These are phyloP conservation scores for Lepidochitona cinerea DNA, from an alignment of 2,888 invertebrate genomes.

Conservation along the genomic window DNA sequence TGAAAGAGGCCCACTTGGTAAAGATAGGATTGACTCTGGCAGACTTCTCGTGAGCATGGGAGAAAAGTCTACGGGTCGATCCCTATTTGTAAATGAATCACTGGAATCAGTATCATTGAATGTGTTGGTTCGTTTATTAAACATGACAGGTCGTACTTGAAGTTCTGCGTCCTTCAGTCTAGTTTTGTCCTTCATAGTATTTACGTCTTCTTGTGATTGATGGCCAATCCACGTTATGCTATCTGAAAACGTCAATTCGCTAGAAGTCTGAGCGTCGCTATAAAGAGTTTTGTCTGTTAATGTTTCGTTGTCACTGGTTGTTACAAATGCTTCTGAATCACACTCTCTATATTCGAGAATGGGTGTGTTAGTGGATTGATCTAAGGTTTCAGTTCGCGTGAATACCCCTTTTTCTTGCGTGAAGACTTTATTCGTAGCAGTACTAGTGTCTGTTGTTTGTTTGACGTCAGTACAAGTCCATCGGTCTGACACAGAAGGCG, in stretches of 20 bases:
- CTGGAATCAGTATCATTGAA: neutral
- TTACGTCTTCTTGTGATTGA: neutral
- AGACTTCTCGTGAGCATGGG: neutral
- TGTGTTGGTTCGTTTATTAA: neutral
- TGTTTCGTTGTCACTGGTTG: conserved; percentile 56
- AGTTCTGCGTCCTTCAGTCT: neutral
- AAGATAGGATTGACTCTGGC: neutral
- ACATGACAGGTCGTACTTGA: neutral
- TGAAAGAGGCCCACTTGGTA: neutral
- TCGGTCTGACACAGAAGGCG: conserved; percentile 37
- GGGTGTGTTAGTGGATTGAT: conserved; percentile 57
- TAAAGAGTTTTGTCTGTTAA: conserved; percentile 46
- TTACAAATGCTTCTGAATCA: conserved; percentile 46
- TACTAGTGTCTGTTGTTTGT: conserved; percentile 52
- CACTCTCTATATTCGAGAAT: conserved; percentile 42
- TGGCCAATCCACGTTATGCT: conserved; percentile 48
- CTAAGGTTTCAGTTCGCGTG: conserved; percentile 46
- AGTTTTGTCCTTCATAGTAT: neutral
- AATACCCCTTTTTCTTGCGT: conserved; percentile 50
- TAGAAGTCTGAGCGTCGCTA: conserved; percentile 54
- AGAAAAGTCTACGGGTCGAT: neutral
- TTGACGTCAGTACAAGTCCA: conserved; percentile 56
- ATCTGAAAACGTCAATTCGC: conserved; percentile 41
- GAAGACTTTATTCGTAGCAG: conserved; percentile 51
- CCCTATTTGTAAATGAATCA: neutral